These are phyloP conservation scores for Charanyca ferruginea DNA, from an alignment of 2,888 invertebrate genomes.

Conservation along the genomic window DNA sequence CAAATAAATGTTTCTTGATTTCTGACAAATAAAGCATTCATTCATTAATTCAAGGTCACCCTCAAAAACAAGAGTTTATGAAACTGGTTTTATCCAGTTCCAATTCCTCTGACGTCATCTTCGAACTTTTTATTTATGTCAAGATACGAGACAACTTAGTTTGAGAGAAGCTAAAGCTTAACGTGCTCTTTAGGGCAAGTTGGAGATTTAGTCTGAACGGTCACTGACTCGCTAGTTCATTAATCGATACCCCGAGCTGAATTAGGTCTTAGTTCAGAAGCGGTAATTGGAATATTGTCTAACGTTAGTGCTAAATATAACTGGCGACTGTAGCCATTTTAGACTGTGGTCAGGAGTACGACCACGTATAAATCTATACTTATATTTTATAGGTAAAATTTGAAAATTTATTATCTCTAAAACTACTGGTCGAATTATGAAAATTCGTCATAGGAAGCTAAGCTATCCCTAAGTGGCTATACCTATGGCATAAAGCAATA, in stretches of 20 bases:
- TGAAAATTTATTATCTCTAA: no score
- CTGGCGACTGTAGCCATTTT: background rate
- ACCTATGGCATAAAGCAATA: no score
- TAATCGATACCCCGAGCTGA: slow-evolving; percentile 42
- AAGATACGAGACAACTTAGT: slow-evolving; percentile 45
- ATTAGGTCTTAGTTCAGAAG: slow-evolving; percentile 21
- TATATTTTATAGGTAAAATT: no score
- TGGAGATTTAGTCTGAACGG: slow-evolving; percentile 58
- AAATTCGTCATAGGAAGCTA: no score
- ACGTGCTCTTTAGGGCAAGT: slow-evolving; percentile 51
- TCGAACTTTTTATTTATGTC: slow-evolving; percentile 47
- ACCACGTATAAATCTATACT: no score
- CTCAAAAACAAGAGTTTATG: background rate
- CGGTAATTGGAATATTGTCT: slow-evolving; percentile 25
- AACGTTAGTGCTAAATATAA: background rate
- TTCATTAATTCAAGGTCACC: background rate
- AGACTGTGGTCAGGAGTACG: no score
- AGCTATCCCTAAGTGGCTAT: no score
- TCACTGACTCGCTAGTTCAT: slow-evolving; percentile 26
- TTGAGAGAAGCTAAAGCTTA: slow-evolving; percentile 45
- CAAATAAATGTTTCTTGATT: no score
- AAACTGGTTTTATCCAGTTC: slow-evolving; percentile 39
- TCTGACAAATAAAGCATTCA: no score
- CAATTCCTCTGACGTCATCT: slow-evolving; percentile 46
- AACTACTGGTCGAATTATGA: no score